A percentile compares a stretch with the other conserved stretches of the same genome.
phyloP scores from a whole-genome alignment of 2,797 vertebrate genomes.

The Sebastes aleutianus region DNA sequence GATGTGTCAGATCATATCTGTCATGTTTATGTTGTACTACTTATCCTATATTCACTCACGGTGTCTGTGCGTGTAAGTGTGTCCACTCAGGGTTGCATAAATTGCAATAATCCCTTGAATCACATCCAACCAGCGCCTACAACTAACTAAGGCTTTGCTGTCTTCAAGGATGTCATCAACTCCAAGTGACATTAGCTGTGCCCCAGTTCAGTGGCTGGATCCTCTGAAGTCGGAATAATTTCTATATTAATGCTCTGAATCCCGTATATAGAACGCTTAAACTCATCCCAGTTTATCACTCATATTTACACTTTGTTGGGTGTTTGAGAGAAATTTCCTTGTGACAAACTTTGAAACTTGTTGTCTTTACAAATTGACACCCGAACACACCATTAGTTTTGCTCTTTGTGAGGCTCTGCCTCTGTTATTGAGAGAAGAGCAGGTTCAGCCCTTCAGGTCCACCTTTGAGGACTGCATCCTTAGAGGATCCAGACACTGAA shows the following conservation, averaged over 20 bases:
- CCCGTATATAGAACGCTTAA: not conserved
- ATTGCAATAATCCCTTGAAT: not conserved
- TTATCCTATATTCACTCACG: not conserved
- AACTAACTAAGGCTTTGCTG: conserved; percentile 7
- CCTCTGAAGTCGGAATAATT: not conserved
- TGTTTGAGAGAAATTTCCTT: not conserved
- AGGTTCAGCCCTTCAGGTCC: not conserved
- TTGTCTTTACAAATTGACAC: not conserved
- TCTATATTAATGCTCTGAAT: not conserved
- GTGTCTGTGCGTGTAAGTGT: not conserved
- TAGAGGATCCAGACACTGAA: conserved; percentile 3
- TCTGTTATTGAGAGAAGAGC: not conserved
- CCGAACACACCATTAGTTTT: not conserved
- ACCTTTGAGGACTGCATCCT: not conserved
- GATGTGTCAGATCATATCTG: not conserved
- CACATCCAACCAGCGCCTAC: not conserved
- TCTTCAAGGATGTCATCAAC: conserved; percentile 26
- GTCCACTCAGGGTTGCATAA: not conserved
- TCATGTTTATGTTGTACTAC: not conserved
- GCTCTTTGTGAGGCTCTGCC: not conserved
- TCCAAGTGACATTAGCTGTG: conserved; percentile 9
- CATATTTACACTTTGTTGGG: not conserved
- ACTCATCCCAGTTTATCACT: not conserved
- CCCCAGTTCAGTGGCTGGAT: not conserved
- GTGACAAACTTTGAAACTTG: not conserved